Evolutionary conservation across 2,113 vertebrate species (phyloP), one percentile per base, ranked within the genome.

Genomic region (Esox niger): DNA sequence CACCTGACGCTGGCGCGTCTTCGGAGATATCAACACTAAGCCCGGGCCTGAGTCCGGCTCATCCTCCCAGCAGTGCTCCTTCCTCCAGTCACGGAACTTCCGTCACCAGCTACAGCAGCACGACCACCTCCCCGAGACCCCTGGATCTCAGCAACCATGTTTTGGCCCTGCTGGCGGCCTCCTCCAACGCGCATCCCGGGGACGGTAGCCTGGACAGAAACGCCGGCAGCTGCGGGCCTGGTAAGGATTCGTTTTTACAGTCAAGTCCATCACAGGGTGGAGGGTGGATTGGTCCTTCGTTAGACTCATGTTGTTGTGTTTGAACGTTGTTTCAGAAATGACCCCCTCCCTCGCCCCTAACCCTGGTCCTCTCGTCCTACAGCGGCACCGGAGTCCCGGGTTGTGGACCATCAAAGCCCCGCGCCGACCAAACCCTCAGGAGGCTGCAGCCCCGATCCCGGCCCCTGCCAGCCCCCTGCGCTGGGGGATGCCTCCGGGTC

Each of bases 61-160:
- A 43, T 43, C 38, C 38, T 43, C 38, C 38, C 38, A 43, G 17
- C 23, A 7, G 26, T 2, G n/a, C 38, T 4, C 35, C 23, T 11
- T 13, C 62, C 62, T 26, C 9, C 31, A 70, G 68, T 71, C 62
- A 67, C 23, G 70, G 74, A 59, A 35, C 78, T 54, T 21, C 76
- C 38, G 17, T 49, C 25, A 43, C 38, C 13, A 54, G 23, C 49
- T 30, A 29, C 57, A 29, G 26, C 17, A 29, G 71, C 76, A 30
- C 76, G 47, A 69, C 86, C n/a, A 82, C 81, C 73, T 88, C 86
- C 26, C 87, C 87, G 1, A 88, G 87, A 71, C 88, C 88, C 58
- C 84, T 88, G 7, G 88, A 90, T 81, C 86, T 90, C 49, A 90
- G 88, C 76, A 88, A 85, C 76, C 85, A 84, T 23, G 86, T 88